These are phyloP conservation scores for Oppia nitens DNA, from an alignment of 1,140 invertebrate species.

Conservation along the genomic window DNA sequence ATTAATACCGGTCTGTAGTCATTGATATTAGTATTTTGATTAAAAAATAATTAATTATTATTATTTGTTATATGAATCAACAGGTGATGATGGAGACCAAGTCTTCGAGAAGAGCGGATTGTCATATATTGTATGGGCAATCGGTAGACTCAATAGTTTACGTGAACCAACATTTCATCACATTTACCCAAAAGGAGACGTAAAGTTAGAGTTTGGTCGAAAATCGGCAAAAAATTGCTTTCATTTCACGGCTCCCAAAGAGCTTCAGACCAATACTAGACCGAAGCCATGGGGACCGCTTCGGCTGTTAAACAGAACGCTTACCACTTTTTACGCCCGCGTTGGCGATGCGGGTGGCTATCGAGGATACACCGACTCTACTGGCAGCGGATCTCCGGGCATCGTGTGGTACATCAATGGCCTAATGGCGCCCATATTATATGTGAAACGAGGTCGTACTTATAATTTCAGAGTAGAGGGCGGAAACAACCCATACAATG, in stretches of 20 bases:
- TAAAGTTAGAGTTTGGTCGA: constrained; percentile 45
- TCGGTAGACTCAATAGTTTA: constrained; percentile 56
- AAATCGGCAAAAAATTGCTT: constrained; percentile 27
- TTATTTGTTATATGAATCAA: not conserved
- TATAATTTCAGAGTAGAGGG: constrained; percentile 48
- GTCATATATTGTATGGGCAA: constrained; percentile 61
- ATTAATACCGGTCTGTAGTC: constrained; percentile 26
- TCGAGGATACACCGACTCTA: constrained; percentile 56
- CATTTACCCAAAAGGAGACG: constrained; percentile 49
- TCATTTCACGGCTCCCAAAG: constrained; percentile 22
- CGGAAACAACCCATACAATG: constrained; percentile 64
- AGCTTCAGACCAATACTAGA: not conserved
- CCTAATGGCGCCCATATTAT: constrained; percentile 62
- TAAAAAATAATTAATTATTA: no score
- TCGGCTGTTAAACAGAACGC: constrained; percentile 54
- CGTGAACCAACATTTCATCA: constrained; percentile 69
- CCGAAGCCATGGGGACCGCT: constrained; percentile 50
- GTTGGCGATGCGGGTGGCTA: constrained; percentile 61
- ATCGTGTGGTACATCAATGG: constrained; percentile 86
- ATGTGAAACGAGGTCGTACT: constrained; percentile 60
- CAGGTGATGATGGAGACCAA: constrained; percentile 59
- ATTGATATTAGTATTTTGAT: no score
- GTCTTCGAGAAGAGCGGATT: constrained; percentile 45
- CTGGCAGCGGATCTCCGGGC: constrained; percentile 67
- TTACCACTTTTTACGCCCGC: constrained; percentile 52